Evolutionary conservation across 2,797 vertebrate species (phyloP), one percentile per base, ranked within the genome.

Genomic region (Ctenosaura bakeri): DNA sequence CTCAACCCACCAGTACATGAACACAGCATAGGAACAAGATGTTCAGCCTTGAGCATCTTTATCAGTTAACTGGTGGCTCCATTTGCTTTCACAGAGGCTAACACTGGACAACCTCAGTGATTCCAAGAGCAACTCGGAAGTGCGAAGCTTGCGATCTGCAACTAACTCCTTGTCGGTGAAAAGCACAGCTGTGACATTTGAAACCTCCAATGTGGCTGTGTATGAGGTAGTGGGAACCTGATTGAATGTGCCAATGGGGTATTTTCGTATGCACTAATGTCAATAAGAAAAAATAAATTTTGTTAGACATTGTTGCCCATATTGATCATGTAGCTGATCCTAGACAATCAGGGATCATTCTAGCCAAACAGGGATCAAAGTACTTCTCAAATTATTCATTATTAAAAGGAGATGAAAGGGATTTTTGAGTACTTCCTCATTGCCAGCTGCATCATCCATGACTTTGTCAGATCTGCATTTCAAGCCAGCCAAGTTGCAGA

Each of bases 141-240:
- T 13, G 0, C 91, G 89, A 87, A 97, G 96, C 52, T 78, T 96
- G 90, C 97, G 97, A 94, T 98, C 98, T 0, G 69, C 86, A 14
- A 97, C 97, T 0, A 93, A 82, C 8, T 98, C 98, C 0, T 95
- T 97, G 91, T 99, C 98, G 38, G 95, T 97, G 10, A 98, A 97
- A 94, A 99, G 98, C 88, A 86, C 97, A 29, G 96, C 94, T 14
- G 97, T 95, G 69, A 98, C 97, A 26, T 97, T 98, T 0, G 98
- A 99, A 94, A 98, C 97, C 42, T 98, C 98, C 88, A 99, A 97
- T 0, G 97, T 98, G 81, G 98, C 98, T 0, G 97, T 99, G 87
- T 98, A 98, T 54, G 98, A 99, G 98, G 98, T 98, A 95, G 64
- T 74, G 81, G 12, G 20, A 22, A n/a, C 12, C 32, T 0, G 0